These are phyloP conservation scores for Hydropsyche betteni DNA, from an alignment of 2,888 invertebrate species.

Conservation along the genomic window DNA sequence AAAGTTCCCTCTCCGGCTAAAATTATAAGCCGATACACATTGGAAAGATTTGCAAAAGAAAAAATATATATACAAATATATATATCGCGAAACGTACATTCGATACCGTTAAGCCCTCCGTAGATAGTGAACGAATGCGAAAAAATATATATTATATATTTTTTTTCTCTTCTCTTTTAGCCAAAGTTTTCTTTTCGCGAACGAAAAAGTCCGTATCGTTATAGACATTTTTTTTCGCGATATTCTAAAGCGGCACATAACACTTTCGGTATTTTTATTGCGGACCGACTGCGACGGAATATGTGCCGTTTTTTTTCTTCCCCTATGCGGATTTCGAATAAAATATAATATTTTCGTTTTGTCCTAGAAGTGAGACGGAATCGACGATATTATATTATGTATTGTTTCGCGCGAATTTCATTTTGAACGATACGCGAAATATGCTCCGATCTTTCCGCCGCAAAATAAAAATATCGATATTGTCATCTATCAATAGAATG, in stretches of 20 bases:
- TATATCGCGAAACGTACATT: not conserved
- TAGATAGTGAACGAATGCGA: conserved; percentile 6
- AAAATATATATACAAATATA: conserved; percentile 3
- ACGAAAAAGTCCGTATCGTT: not conserved
- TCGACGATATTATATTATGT: too few species aligned
- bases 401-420: too few species aligned
- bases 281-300: not conserved
- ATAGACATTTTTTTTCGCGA: conserved; percentile 9
- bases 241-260: conserved; percentile 12
- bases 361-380: too few species aligned
- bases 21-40: conserved; percentile 22
- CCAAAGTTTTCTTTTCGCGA: not conserved
- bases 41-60: conserved; percentile 9
- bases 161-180: conserved; percentile 8
- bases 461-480: too few species aligned
- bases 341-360: too few species aligned
- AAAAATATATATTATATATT: not conserved
- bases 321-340: too few species aligned
- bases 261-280: conserved; percentile 14
- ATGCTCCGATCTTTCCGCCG: too few species aligned
- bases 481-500: too few species aligned
- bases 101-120: conserved; percentile 27
- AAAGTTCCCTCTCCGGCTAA: not conserved
- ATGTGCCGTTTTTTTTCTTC: too few species aligned
- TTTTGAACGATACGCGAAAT: too few species aligned